Conservation (phyloP, 2,113 vertebrate species). For the Baryphthengus martii region DNA sequence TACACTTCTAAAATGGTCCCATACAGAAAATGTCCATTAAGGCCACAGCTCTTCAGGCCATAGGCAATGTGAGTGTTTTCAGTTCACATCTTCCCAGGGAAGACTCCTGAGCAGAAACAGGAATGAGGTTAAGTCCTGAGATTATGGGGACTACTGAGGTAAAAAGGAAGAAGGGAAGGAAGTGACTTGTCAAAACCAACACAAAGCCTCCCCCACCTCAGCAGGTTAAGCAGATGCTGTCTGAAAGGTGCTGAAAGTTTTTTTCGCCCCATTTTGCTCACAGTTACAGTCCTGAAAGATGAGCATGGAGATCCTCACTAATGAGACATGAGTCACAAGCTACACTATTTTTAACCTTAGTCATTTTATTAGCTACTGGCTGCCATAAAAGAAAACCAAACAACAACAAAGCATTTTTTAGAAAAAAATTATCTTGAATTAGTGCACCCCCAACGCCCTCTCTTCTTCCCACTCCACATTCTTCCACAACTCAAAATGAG, state of each 20-base stretch:
- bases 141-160: background rate
- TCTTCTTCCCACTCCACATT: background rate
- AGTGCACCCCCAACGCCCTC: background rate
- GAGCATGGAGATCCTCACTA: background rate
- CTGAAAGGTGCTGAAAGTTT: background rate
- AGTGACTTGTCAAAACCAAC: background rate
- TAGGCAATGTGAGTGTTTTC: background rate
- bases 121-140: background rate
- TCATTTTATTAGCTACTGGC: conserved; percentile 8
- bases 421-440: background rate
- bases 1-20: background rate
- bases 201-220: background rate
- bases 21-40: background rate
- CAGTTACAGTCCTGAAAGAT: background rate
- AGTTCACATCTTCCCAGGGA: background rate
- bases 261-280: background rate
- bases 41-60: background rate
- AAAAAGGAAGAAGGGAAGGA: background rate
- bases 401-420: background rate
- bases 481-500: background rate
- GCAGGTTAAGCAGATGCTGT: background rate
- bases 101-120: background rate
- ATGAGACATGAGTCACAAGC: conserved; percentile 28
- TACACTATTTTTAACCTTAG: background rate
- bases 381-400: conserved; percentile 15